These are phyloP conservation scores for Drosophila infuscata DNA, from an alignment of 2,888 invertebrate species.

Conservation along the genomic window DNA sequence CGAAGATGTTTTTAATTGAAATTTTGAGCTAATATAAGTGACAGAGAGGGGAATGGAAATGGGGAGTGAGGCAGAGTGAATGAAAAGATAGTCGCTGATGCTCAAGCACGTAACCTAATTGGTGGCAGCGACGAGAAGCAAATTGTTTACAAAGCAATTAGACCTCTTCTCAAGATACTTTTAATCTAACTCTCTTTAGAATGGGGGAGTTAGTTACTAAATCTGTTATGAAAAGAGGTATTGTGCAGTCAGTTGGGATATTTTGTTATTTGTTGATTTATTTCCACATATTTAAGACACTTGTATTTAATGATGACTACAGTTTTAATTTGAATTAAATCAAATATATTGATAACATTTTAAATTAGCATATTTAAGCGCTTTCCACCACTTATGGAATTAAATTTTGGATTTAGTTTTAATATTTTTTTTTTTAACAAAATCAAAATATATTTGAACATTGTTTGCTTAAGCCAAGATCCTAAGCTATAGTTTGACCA, in stretches of 20 bases:
- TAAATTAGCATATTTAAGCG: not conserved
- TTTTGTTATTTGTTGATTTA: no score
- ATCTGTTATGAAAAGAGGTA: not conserved
- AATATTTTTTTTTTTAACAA: no score
- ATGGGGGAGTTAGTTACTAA: not conserved
- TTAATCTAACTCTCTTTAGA: not conserved
- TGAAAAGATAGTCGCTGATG: slow-evolving; percentile 29
- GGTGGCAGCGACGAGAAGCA: slow-evolving; percentile 5
- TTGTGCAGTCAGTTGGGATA: not conserved
- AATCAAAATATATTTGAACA: not conserved
- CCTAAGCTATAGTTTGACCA: not conserved
- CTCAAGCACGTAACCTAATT: slow-evolving; percentile 28
- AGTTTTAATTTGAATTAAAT: not conserved
- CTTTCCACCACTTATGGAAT: no score
- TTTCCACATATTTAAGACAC: not conserved
- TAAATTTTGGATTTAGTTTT: not conserved
- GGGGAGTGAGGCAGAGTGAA: slow-evolving; percentile 14
- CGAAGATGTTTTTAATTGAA: slow-evolving; percentile 46
- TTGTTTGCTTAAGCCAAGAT: not conserved
- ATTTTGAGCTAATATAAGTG: slow-evolving; percentile 34
- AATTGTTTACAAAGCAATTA: slow-evolving; percentile 13
- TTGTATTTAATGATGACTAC: not conserved
- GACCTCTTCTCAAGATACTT: not conserved
- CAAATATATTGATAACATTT: not conserved
- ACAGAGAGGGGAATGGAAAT: not conserved